These are phyloP conservation scores for Cyanoramphus novaezelandiae DNA, from an alignment of 2,113 vertebrate species.

Conservation along the genomic window DNA sequence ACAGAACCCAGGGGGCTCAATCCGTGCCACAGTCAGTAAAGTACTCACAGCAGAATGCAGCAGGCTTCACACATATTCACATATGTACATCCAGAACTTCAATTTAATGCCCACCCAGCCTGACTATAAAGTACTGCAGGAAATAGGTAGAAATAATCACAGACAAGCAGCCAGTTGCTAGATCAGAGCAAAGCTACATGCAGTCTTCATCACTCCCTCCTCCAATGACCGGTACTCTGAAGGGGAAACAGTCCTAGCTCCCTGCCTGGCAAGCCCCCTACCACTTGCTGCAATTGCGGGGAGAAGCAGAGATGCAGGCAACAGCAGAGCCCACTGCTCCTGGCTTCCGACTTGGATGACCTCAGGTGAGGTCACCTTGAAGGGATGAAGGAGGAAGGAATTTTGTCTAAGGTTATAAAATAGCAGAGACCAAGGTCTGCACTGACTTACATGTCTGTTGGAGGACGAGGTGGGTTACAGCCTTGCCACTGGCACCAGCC, in stretches of 20 bases:
- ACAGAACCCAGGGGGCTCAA: neutral
- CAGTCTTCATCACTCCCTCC: neutral
- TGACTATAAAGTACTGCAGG: neutral
- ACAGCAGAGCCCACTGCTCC: neutral
- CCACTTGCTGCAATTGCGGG: rapidly evolving
- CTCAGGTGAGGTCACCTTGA: neutral
- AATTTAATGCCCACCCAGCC: neutral
- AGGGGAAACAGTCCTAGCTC: neutral
- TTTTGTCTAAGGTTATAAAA: neutral
- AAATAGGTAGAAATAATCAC: neutral
- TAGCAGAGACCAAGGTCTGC: neutral
- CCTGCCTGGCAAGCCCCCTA: neutral
- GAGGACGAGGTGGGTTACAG: neutral
- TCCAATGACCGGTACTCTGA: neutral
- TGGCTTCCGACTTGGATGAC: neutral
- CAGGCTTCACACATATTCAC: neutral
- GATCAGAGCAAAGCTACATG: neutral
- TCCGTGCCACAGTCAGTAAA: neutral
- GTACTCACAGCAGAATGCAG: neutral
- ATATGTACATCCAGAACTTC: rapidly evolving
- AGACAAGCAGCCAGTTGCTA: neutral
- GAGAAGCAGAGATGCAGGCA: neutral
- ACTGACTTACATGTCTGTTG: rapidly evolving
- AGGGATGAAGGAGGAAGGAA: neutral
- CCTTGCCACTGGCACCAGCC: neutral